A percentile compares a stretch with the other conserved stretches of the same genome.
Evolutionary conservation across 2,797 vertebrate species (phyloP).

Genomic region (Channallabes apus): DNA sequence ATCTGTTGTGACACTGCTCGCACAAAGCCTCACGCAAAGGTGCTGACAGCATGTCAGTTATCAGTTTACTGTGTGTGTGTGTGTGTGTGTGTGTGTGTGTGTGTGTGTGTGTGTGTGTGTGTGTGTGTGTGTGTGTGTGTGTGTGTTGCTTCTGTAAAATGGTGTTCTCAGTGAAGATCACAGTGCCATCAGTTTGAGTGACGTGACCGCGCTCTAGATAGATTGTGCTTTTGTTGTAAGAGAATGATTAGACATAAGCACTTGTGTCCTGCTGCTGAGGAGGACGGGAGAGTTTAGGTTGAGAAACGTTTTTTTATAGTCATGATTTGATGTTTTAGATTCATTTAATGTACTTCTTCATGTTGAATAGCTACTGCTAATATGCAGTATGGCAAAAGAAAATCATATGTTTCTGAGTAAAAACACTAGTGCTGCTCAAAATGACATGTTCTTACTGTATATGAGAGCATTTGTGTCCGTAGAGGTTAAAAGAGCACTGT

Average conservation of each 20-base stretch:
- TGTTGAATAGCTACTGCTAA: background rate
- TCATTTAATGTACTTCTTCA: background rate
- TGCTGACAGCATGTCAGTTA: conserved; percentile 64
- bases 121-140: conserved; percentile 17
- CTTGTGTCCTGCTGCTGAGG: conserved; percentile 11
- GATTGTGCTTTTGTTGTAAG: conserved; percentile 58
- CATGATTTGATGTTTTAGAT: background rate
- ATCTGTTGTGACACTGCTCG: conserved; percentile 73
- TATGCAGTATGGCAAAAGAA: background rate
- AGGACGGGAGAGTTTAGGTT: background rate
- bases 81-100: conserved; percentile 12
- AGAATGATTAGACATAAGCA: conserved; percentile 9
- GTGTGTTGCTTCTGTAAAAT: conserved; percentile 42
- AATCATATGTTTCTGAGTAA: background rate
- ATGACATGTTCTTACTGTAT: too few relatives aligned
- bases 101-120: conserved; percentile 30
- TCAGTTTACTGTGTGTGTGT: conserved; percentile 46
- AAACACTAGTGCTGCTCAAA: background rate
- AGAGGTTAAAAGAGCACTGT: background rate
- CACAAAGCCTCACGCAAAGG: conserved; percentile 66
- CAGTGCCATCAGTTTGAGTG: conserved; percentile 38
- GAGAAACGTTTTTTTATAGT: background rate
- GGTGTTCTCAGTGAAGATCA: conserved; percentile 45
- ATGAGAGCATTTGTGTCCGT: too few relatives aligned
- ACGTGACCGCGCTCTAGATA: conserved; percentile 21